phyloP scores from a whole-genome alignment of 1,140 invertebrate species.

The Chrysopa pallens region DNA sequence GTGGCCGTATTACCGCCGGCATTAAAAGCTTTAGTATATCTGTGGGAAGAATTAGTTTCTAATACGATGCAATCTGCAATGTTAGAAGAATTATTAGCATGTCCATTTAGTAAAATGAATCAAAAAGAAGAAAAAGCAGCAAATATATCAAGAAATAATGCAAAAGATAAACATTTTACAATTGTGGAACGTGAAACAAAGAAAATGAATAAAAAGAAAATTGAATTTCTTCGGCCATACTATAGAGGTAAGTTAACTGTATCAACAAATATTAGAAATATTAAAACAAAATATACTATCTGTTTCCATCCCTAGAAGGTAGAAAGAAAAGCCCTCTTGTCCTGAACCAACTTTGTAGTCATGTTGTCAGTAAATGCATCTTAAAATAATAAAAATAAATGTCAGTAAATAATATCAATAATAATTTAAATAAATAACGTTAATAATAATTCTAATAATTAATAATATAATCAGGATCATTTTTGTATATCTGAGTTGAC shows the following conservation, averaged over 20 bases:
- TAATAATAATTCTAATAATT: no score
- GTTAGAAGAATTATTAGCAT: constrained; percentile 29
- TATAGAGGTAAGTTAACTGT: constrained; percentile 12
- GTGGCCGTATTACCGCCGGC: constrained; percentile 67
- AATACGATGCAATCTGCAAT: constrained; percentile 46
- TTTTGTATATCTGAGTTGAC: no score
- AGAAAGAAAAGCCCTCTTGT: no score
- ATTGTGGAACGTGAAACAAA: constrained; percentile 31
- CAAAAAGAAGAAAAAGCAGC: constrained; percentile 24
- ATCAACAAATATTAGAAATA: no score
- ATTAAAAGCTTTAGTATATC: constrained; percentile 56
- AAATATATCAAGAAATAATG: constrained; percentile 15
- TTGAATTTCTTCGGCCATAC: constrained; percentile 26
- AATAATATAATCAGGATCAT: no score
- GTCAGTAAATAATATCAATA: no score
- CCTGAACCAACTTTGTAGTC: no score
- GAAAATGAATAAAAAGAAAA: constrained; percentile 35
- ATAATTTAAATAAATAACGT: no score
- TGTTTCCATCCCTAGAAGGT: no score
- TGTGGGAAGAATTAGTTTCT: constrained; percentile 77
- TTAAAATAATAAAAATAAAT: no score
- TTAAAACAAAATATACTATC: no score
- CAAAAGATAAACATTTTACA: constrained; percentile 22
- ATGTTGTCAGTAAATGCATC: no score
- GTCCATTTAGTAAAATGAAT: constrained; percentile 25